These are phyloP conservation scores for Nannoperca australis DNA, from an alignment of 2,797 vertebrate genomes.

Conservation along the genomic window DNA sequence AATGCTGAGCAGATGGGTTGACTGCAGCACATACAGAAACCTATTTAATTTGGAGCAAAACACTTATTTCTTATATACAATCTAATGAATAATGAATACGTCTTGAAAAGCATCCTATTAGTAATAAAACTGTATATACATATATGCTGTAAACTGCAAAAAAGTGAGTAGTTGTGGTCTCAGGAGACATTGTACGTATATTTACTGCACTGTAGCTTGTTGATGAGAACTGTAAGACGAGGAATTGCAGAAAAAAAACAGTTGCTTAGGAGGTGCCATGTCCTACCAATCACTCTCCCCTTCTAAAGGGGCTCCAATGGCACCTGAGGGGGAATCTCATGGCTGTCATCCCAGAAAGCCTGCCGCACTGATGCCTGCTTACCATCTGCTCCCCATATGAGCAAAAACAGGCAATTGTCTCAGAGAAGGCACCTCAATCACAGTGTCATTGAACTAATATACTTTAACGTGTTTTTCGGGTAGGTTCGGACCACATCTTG, in stretches of 20 bases:
- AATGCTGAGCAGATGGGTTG: neutral
- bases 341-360: conserved; percentile 89
- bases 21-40: neutral
- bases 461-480: conserved; percentile 57
- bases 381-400: conserved; percentile 89
- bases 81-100: neutral
- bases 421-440: conserved; percentile 78
- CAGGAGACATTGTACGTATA: conserved; percentile 24
- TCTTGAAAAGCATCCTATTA: conserved; percentile 8
- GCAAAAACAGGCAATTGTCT: conserved; percentile 85
- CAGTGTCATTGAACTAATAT: conserved; percentile 70
- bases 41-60: neutral
- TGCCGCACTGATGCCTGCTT: conserved; percentile 85
- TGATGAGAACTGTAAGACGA: conserved; percentile 63
- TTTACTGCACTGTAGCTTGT: conserved; percentile 53
- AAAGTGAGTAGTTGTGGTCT: neutral
- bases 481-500: conserved; percentile 56
- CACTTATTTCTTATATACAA: neutral
- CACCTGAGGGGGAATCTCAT: conserved; percentile 89
- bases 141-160: neutral
- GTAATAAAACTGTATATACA: neutral
- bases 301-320: conserved; percentile 85
- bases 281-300: conserved; percentile 85
- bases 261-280: conserved; percentile 84
- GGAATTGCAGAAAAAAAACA: conserved; percentile 69